These are phyloP conservation scores for Hydraecia micacea DNA, from an alignment of 2,888 invertebrate genomes.

Conservation along the genomic window DNA sequence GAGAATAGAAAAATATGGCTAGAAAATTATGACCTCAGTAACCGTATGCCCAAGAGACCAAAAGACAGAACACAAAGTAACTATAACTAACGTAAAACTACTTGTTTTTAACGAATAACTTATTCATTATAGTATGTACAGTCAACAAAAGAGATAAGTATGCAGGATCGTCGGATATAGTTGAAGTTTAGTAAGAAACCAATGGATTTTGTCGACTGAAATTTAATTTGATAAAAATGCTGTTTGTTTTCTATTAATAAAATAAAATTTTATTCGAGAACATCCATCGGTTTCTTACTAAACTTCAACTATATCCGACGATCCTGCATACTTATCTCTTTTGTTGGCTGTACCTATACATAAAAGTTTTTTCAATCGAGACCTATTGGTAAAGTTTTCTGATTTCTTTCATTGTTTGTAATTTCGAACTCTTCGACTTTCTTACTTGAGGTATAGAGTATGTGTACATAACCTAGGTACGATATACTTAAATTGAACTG, in stretches of 20 bases:
- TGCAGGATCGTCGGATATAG: too few relatives aligned
- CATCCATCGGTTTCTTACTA: too few relatives aligned
- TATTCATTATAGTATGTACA: constrained; percentile 53
- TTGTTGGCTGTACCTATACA: too few relatives aligned
- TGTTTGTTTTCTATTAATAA: too few relatives aligned
- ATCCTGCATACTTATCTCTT: too few relatives aligned
- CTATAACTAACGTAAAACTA: constrained; percentile 27
- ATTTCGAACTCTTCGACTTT: constrained; percentile 51
- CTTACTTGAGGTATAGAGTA: constrained; percentile 10
- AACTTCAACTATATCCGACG: too few relatives aligned
- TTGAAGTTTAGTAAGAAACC: too few relatives aligned
- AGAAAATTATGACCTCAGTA: not conserved
- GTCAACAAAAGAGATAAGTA: too few relatives aligned
- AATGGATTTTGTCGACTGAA: too few relatives aligned
- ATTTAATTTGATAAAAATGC: too few relatives aligned
- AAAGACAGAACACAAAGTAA: constrained; percentile 22
- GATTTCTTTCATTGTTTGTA: constrained; percentile 59
- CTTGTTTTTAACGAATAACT: constrained; percentile 39
- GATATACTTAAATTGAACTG: not conserved
- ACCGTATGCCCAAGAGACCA: not conserved
- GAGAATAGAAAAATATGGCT: not conserved
- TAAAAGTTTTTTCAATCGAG: constrained; percentile 52
- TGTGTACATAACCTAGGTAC: not conserved
- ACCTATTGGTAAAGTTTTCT: constrained; percentile 62
- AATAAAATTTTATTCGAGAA: too few relatives aligned